Conservation (phyloP, 1,140 invertebrate genomes). For the Polypedilum vanderplanki region DNA sequence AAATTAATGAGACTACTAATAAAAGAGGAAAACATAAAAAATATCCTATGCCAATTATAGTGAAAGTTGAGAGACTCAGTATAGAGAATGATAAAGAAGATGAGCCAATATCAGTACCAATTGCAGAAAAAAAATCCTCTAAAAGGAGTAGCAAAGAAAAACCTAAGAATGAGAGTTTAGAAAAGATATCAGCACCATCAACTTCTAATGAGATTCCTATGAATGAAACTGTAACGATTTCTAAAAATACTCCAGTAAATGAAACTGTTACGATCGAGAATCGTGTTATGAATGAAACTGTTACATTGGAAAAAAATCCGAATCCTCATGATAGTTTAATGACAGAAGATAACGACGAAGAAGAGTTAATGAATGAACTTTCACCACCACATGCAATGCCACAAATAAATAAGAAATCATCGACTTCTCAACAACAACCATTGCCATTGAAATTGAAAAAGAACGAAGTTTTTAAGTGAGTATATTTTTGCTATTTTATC, state of each 20-base stretch:
- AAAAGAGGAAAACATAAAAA: background rate
- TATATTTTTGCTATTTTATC: slow-evolving; percentile 7
- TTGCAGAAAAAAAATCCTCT: background rate
- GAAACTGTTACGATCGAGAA: background rate
- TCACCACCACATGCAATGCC: background rate
- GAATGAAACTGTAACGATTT: background rate
- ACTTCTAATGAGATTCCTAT: background rate
- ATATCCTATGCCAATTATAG: background rate
- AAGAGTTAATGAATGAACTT: slow-evolving; percentile 35
- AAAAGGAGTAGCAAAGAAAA: background rate
- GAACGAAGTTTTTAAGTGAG: slow-evolving; percentile 42
- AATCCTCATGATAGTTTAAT: slow-evolving; percentile 35
- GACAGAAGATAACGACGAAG: slow-evolving; percentile 36
- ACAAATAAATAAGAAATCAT: slow-evolving; percentile 7
- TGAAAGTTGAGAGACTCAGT: background rate
- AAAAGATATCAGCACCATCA: background rate
- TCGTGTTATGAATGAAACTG: background rate
- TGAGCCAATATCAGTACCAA: background rate
- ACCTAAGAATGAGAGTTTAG: background rate
- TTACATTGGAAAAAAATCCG: background rate
- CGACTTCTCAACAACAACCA: background rate
- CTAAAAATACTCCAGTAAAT: background rate
- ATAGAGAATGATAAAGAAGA: background rate
- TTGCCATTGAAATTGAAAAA: slow-evolving; percentile 33
- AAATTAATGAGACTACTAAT: background rate